phyloP scores from a whole-genome alignment of 1,140 invertebrate genomes.

The Drosophila chauvacae region DNA sequence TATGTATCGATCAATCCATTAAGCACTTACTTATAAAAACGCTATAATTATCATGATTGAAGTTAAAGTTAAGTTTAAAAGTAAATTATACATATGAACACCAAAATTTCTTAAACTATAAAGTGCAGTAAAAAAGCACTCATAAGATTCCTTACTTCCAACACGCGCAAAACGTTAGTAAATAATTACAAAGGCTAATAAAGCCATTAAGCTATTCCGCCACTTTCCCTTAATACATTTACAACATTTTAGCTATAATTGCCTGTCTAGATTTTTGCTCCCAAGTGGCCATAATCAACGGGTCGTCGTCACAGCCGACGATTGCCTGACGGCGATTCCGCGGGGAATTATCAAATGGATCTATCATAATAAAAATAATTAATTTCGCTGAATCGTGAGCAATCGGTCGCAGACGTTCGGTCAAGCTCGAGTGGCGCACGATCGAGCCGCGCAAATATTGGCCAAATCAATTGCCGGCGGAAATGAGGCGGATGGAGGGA shows the following conservation, averaged over 20 bases:
- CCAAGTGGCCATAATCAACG: slow-evolving; percentile 22
- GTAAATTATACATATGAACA: background rate
- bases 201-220: slow-evolving; percentile 26
- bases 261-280: slow-evolving; percentile 9
- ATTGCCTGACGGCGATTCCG: slow-evolving; percentile 16
- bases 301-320: slow-evolving; percentile 7
- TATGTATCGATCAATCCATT: background rate
- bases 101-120: background rate
- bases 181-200: slow-evolving; percentile 29
- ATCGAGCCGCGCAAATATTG: slow-evolving; percentile 31
- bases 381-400: slow-evolving; percentile 45
- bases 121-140: background rate
- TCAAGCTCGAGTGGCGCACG: slow-evolving; percentile 40
- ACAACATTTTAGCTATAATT: slow-evolving; percentile 31
- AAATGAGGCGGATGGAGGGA: slow-evolving; percentile 37
- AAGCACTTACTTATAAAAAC: background rate
- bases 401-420: slow-evolving; percentile 16
- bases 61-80: background rate
- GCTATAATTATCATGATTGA: background rate
- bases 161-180: background rate
- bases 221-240: slow-evolving; percentile 29
- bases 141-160: background rate
- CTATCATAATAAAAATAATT: slow-evolving; percentile 56
- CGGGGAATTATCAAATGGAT: slow-evolving; percentile 40
- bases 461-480: slow-evolving; percentile 53